These are phyloP conservation scores for Ambastaia sidthimunki DNA, from an alignment of 2,797 vertebrate species.

Conservation along the genomic window DNA sequence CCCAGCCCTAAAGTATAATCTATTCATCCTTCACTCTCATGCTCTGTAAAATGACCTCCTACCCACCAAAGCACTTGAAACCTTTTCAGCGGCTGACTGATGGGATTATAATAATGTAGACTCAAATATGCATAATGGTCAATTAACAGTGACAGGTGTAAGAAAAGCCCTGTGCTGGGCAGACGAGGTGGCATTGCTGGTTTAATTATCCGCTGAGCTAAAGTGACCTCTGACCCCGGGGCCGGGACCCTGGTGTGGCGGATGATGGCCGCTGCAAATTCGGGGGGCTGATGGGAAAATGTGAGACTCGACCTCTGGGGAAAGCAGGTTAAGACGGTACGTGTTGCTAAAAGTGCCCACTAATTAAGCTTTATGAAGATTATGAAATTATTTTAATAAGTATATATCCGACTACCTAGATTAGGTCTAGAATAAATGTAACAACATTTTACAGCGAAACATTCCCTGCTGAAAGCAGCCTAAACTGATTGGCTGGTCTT, in stretches of 20 bases:
- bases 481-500: too few relatives aligned
- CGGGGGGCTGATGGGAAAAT: conserved; percentile 7
- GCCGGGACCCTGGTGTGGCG: neutral
- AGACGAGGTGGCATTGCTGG: conserved; percentile 13
- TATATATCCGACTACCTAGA: neutral
- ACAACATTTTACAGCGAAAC: neutral
- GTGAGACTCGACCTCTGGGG: conserved; percentile 26
- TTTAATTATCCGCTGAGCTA: conserved; percentile 40
- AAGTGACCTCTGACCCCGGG: conserved; percentile 32
- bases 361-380: conserved; percentile 32
- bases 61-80: neutral
- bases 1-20: neutral
- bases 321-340: conserved; percentile 25
- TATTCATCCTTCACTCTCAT: conserved; percentile 28
- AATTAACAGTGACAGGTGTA: conserved; percentile 52
- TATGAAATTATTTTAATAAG: conserved; percentile 28
- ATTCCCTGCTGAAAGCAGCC: neutral
- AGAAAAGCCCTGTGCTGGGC: conserved; percentile 16
- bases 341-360: neutral
- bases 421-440: neutral
- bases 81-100: conserved; percentile 19
- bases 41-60: conserved; percentile 17
- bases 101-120: conserved; percentile 44
- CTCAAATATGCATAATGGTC: conserved; percentile 50
- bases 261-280: conserved; percentile 25